These are phyloP conservation scores for Tholera decimalis DNA, from an alignment of 2,888 invertebrate species.

Conservation along the genomic window DNA sequence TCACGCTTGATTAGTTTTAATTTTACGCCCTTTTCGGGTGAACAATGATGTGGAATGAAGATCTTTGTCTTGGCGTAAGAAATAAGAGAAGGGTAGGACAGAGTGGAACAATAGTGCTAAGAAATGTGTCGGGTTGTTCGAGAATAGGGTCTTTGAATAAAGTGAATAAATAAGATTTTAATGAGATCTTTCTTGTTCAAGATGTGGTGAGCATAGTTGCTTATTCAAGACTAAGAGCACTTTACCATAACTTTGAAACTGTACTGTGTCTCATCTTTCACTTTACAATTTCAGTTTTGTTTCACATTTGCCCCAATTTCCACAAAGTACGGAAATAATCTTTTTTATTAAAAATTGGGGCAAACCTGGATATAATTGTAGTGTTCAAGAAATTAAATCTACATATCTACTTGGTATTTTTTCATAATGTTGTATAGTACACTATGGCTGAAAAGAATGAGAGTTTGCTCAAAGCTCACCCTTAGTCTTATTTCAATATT, in stretches of 20 bases:
- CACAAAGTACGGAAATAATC: not conserved
- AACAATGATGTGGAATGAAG: constrained; percentile 81
- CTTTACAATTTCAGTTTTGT: not conserved
- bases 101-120: constrained; percentile 21
- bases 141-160: constrained; percentile 5
- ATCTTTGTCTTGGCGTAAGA: constrained; percentile 70
- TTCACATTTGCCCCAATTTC: not conserved
- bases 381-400: too few relatives aligned
- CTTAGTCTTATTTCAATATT: constrained; percentile 7
- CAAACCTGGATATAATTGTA: too few relatives aligned
- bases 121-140: constrained; percentile 23
- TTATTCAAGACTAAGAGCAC: not conserved
- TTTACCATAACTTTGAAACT: too few relatives aligned
- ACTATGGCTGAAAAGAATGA: not conserved
- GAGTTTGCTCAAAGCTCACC: not conserved
- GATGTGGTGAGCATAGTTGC: not conserved
- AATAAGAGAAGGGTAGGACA: constrained; percentile 50
- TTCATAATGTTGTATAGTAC: not conserved
- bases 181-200: too few relatives aligned
- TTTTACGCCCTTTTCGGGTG: constrained; percentile 81
- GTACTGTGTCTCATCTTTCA: not conserved
- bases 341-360: not conserved
- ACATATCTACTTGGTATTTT: not conserved
- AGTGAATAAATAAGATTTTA: constrained; percentile 2
- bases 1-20: constrained; percentile 72